Conservation (phyloP, 1,140 invertebrate genomes). For the Gonioctena quinquepunctata region DNA sequence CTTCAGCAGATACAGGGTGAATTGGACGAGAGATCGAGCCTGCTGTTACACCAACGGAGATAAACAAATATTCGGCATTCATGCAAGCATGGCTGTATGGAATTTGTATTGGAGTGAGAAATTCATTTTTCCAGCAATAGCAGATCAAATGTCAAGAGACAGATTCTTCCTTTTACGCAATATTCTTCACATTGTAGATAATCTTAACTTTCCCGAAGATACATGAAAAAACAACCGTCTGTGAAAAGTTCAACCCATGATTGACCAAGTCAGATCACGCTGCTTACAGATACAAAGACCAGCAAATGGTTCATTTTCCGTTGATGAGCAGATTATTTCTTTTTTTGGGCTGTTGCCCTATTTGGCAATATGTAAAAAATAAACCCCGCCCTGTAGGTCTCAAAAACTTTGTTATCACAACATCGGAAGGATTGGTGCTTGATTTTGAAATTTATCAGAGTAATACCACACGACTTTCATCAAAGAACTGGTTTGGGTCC, state of each 20-base stretch:
- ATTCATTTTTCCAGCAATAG: background rate
- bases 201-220: background rate
- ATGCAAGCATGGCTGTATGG: background rate
- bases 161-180: constrained; percentile 7
- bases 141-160: constrained; percentile 9
- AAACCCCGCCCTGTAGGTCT: constrained; percentile 16
- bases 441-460: background rate
- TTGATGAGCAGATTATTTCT: constrained; percentile 40
- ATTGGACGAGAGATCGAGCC: background rate
- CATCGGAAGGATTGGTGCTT: background rate
- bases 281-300: background rate
- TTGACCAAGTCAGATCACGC: background rate
- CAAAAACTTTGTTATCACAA: background rate
- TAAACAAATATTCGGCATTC: background rate
- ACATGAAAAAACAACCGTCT: background rate
- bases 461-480: background rate
- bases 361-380: constrained; percentile 24
- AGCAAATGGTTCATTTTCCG: constrained; percentile 13
- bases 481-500: background rate
- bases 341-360: constrained; percentile 23
- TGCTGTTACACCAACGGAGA: constrained; percentile 1
- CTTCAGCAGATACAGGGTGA: background rate
- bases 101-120: constrained; percentile 12
- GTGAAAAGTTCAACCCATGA: constrained; percentile 16
- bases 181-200: background rate